These are phyloP conservation scores for Adineta ricciae DNA, from an alignment of 2,888 invertebrate species.

Conservation along the genomic window DNA sequence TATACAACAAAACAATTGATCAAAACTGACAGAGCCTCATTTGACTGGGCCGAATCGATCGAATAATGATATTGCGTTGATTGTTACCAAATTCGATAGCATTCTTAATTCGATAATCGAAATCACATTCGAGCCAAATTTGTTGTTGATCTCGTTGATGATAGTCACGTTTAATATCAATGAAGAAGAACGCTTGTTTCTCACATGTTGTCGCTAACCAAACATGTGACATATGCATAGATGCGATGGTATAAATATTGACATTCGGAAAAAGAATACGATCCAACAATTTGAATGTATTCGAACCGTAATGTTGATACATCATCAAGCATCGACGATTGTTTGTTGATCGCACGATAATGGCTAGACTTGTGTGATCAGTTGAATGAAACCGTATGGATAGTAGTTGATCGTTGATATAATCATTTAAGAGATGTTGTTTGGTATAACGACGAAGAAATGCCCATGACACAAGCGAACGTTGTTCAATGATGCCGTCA, in stretches of 20 bases:
- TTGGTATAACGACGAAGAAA: neutral
- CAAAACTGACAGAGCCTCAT: neutral
- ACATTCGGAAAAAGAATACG: neutral
- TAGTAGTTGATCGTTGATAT: neutral
- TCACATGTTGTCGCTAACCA: neutral
- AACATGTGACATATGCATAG: neutral
- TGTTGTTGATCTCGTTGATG: neutral
- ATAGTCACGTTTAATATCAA: neutral
- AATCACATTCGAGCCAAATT: neutral
- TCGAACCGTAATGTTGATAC: neutral
- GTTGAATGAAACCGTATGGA: neutral
- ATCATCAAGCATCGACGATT: neutral
- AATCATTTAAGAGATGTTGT: neutral
- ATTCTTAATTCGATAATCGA: neutral
- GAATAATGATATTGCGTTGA: neutral
- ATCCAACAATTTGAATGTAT: neutral
- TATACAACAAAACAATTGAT: neutral
- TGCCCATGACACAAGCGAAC: neutral
- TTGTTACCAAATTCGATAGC: neutral
- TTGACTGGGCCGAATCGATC: neutral
- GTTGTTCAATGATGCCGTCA: neutral
- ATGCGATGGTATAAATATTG: neutral
- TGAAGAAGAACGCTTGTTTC: neutral
- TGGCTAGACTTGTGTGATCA: neutral
- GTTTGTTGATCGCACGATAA: neutral